Evolutionary conservation across 2,113 vertebrate genomes (phyloP), one percentile per base, ranked within the genome.

Genomic region (Caracal caracal): DNA sequence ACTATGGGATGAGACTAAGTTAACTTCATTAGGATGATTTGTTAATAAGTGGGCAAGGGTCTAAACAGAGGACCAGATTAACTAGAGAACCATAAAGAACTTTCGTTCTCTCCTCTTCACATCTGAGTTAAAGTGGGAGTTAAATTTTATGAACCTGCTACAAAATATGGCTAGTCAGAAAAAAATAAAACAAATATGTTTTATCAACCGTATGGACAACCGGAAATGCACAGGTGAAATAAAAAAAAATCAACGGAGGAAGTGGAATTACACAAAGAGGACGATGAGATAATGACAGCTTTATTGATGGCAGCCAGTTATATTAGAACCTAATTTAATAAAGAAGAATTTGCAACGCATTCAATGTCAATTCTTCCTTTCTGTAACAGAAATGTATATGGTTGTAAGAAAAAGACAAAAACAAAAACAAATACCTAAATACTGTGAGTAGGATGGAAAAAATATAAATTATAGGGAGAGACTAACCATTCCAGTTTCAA

Each of bases 371-470:
- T 43, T 40, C 30, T 93, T 24, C 33, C 43, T 86, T 13, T 15
- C 53, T 53, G 33, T 84, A 75, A 56, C 33, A 96, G 76, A 83
- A 92, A 81, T 76, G 22, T 66, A 90, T 59, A 51, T 49, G 59
- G 43, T 59, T 85, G 59, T 78, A 90, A 78, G 80, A 92, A 37
- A 35, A 22, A 37, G 5, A 61, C 0, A 53, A 51, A 71, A 68
- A 35, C 16, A 84, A 85, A 95, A 92, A 47, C n/a, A 94, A 96
- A 94, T 94, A 43, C 78, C 66, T 92, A 93, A 92, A 87, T 76
- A 61, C 68, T 91, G 26, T 85, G 90, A 96, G 59, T 95, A 90
- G 90, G 93, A 82, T 85, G 88, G 86, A 59, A 82, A 90, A 68
- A 70, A 71, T 71, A 76, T 26, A 95, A 95, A 92, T 97, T 89